Conservation (phyloP, 2,888 invertebrate genomes). For the Amiota minor region DNA sequence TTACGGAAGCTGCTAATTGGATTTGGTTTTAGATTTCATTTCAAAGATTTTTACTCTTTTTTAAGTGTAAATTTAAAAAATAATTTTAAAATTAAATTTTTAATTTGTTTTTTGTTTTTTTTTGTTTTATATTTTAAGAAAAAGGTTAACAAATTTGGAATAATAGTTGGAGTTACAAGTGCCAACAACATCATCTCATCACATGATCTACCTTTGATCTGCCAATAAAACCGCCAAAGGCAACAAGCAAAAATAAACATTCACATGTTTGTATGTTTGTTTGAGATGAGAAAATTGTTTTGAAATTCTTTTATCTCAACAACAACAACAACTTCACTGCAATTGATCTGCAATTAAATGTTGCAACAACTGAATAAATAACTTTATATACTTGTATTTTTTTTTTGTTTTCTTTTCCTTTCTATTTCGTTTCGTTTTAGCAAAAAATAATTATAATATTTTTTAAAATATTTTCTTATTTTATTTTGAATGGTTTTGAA, state of each 20-base stretch:
- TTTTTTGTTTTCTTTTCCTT: no score
- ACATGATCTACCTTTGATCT: no score
- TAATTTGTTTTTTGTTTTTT: no score
- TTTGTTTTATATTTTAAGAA: no score
- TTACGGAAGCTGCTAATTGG: constrained; percentile 66
- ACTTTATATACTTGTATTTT: no score
- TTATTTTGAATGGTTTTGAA: no score
- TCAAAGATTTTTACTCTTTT: neutral
- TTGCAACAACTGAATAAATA: constrained; percentile 18
- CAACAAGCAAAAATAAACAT: no score
- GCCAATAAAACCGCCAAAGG: no score
- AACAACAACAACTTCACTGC: no score
- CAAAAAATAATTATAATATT: constrained; percentile 20
- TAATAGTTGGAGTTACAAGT: no score
- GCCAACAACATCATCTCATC: no score
- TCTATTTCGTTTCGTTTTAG: neutral
- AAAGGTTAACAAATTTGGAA: no score
- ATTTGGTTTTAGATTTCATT: constrained; percentile 26
- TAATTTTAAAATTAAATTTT: neutral
- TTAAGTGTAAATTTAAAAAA: neutral
- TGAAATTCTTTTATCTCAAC: constrained; percentile 47
- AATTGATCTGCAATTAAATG: constrained; percentile 65
- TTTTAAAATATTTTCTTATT: constrained; percentile 6
- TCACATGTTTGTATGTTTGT: constrained; percentile 22
- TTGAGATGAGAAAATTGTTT: constrained; percentile 43